phyloP scores from a whole-genome alignment of 2,113 vertebrate genomes.

The Lota lota region DNA sequence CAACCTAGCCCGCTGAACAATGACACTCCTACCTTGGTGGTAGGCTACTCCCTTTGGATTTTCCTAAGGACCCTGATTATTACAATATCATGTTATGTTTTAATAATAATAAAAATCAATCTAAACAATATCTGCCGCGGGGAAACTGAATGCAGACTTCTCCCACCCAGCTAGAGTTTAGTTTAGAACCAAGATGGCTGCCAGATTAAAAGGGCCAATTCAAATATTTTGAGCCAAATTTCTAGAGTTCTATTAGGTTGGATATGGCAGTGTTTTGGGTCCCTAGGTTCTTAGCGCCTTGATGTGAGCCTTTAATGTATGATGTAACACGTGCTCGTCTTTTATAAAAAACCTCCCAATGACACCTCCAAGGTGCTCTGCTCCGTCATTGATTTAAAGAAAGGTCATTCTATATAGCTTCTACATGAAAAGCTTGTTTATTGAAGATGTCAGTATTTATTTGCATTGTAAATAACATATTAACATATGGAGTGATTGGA shows the following conservation, averaged over 20 bases:
- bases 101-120: no score
- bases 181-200: no score
- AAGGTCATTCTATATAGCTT: constrained; percentile 10
- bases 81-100: no score
- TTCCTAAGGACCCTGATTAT: no score
- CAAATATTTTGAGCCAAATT: constrained; percentile 20
- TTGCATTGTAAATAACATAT: not conserved
- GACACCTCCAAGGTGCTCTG: constrained; percentile 45
- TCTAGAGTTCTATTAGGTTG: constrained; percentile 69
- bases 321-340: constrained; percentile 24
- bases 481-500: no score
- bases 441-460: not conserved
- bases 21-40: no score
- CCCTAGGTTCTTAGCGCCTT: constrained; percentile 52
- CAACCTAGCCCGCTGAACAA: no score
- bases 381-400: constrained; percentile 3
- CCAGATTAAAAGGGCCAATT: no score
- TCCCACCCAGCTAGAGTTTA: no score
- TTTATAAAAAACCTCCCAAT: constrained; percentile 26
- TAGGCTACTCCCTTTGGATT: no score
- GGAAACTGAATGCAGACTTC: no score
- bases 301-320: constrained; percentile 23
- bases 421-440: constrained; percentile 24
- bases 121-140: no score
- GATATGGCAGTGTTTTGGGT: constrained; percentile 61